Percentiles rank a stretch among this genome's conserved stretches.
These are phyloP conservation scores for Marisa cornuarietis DNA, from an alignment of 1,140 invertebrate species.

Conservation along the genomic window DNA sequence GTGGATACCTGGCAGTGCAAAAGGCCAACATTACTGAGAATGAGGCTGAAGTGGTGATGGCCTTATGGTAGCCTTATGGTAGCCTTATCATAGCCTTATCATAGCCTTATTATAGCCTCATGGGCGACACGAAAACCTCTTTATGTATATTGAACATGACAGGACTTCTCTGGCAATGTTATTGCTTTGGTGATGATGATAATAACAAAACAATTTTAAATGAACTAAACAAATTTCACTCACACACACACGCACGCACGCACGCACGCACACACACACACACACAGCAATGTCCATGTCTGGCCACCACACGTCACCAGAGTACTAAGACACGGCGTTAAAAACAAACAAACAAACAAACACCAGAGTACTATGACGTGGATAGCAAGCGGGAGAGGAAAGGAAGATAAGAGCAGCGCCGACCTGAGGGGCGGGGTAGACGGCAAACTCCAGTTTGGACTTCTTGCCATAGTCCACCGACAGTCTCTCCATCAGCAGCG, in stretches of 20 bases:
- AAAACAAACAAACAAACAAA: no score
- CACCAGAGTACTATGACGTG: not conserved
- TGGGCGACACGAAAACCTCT: no score
- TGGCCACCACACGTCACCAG: not conserved
- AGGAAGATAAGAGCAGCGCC: not conserved
- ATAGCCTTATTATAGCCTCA: no score
- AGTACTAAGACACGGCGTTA: no score
- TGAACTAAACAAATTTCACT: not conserved
- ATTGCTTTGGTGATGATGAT: no score
- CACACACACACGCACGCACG: conserved; percentile 2
- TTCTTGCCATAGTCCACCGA: not conserved
- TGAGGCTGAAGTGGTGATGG: no score
- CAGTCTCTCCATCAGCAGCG: not conserved
- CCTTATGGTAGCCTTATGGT: no score
- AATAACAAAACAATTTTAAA: no score
- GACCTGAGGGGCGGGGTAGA: not conserved
- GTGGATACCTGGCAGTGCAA: conserved; percentile 54
- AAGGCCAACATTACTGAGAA: no score
- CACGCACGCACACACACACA: conserved; percentile 11
- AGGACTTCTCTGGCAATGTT: no score
- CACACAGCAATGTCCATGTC: not conserved
- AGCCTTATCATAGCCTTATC: no score
- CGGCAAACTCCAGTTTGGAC: not conserved
- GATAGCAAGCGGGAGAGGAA: not conserved
- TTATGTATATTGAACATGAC: no score